Evolutionary conservation across 2,113 vertebrate genomes (phyloP).

Genomic region (Melanerpes formicivorus): DNA sequence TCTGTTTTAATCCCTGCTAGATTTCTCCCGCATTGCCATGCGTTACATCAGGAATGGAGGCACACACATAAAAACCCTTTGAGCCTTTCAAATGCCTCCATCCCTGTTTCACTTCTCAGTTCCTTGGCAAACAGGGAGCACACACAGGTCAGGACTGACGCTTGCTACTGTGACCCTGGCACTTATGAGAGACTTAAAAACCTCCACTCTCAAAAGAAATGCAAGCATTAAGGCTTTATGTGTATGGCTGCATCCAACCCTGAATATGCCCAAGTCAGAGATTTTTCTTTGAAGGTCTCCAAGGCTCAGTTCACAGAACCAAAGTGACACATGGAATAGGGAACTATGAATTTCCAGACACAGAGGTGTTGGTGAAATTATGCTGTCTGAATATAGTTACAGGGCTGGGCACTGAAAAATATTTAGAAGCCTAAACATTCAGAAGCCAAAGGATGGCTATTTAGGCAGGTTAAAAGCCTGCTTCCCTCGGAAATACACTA

Average conservation of each 20-base stretch:
- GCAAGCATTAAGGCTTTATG: background rate
- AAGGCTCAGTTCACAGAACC: background rate
- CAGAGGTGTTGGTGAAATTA: background rate
- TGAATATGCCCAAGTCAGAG: background rate
- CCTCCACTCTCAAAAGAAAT: background rate
- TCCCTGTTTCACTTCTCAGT: background rate
- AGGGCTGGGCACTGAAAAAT: background rate
- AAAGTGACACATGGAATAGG: background rate
- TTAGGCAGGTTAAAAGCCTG: background rate
- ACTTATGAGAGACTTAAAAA: background rate
- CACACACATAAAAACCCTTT: background rate
- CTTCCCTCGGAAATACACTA: background rate
- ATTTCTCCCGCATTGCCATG: background rate
- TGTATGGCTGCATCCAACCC: background rate
- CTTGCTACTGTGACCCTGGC: background rate
- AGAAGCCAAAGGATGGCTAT: background rate
- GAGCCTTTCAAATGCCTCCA: background rate
- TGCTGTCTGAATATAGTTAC: background rate
- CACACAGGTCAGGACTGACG: background rate
- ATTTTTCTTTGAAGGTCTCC: background rate
- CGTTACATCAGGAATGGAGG: background rate
- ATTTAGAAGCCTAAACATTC: background rate
- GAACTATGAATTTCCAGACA: background rate
- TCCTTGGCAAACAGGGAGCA: background rate
- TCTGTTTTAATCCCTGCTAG: background rate